Base-by-base conservation (phyloP, 2,888 invertebrate genomes). In the Drosophila nr. fundita region DNA sequence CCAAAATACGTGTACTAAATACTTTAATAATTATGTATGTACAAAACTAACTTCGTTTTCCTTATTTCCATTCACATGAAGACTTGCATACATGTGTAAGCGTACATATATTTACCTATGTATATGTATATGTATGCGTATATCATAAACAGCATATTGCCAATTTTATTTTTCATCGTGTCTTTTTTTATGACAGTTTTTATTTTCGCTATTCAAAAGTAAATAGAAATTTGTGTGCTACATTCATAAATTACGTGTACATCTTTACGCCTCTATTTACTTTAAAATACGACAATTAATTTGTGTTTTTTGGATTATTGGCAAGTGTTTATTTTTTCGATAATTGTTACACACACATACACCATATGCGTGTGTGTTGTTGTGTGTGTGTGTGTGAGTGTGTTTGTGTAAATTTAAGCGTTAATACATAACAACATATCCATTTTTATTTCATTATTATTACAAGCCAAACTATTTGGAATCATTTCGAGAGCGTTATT, bases 1-100 rank as follows among this genome's bases (percentile, higher is more conserved):
- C 42, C 29, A 67, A 53, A 60, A 70, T 78, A 77, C 74, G 77
- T 78, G 74, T 78, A 74, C 74, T 61, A 78, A 74, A 78, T 67
- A 66, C 65, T 77, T 48, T 42, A 55, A 60, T 61, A 64, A 61
- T 50, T 64, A 59, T 67, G 76, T 62, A 57, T 76, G 77, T 73
- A 62, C 54, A 38, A 68, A 76, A 70, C 34, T 58, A 57, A 69
- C 73, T 64, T 74, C 60, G 54, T 77, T 73, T 77, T 76, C 72
- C 64, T 68, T 68, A 45, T 68, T 75, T 76, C 55, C 60, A 67
- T 60, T 78, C 69, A 45, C 24, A 69, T 55, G 53, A 34, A 76
- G 59, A 29, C 68, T 60, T 52, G 30, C 48, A 42, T 71, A 61
- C 42, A 40, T 49, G 38, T 62, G 55, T 62, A 52, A 40, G 36